Percentiles rank a stretch among this genome's conserved stretches.
Evolutionary conservation across 2,888 invertebrate genomes (phyloP).

Genomic region (Aphodius sticticus): DNA sequence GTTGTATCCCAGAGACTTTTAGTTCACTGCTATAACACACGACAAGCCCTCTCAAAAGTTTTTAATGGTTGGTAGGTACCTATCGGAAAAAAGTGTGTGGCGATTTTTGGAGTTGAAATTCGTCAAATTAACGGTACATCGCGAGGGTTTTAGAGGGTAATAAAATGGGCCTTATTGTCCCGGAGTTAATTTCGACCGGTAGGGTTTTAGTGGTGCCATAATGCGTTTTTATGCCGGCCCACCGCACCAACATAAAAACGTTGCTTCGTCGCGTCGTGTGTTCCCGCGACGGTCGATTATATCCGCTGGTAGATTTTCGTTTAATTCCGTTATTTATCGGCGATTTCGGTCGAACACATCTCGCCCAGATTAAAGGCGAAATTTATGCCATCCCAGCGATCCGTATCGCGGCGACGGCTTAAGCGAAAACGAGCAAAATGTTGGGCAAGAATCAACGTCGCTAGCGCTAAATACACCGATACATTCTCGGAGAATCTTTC

Average conservation of each 20-base stretch:
- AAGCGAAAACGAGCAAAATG: not conserved
- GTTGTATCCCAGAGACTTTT: too few species aligned
- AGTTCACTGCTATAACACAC: too few species aligned
- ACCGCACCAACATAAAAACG: not conserved
- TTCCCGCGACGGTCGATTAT: not conserved
- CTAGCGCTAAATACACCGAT: not conserved
- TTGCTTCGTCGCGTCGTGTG: not conserved
- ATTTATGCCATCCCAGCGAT: conserved; percentile 26
- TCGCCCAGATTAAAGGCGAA: conserved; percentile 24
- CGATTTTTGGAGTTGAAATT: not conserved
- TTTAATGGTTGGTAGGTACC: too few species aligned
- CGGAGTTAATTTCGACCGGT: not conserved
- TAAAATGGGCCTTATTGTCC: not conserved
- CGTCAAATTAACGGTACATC: not conserved
- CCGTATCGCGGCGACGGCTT: conserved; percentile 6
- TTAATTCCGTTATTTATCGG: conserved; percentile 28
- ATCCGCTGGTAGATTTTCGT: conserved; percentile 22
- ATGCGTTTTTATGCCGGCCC: not conserved
- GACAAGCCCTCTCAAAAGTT: too few species aligned
- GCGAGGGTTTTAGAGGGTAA: conserved; percentile 4
- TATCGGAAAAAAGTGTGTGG: too few species aligned
- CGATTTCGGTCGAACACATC: conserved; percentile 15
- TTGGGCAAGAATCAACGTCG: not conserved
- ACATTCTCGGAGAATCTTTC: not conserved
- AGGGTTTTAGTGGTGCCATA: conserved; percentile 4